Base-by-base conservation (phyloP, 2,113 vertebrate genomes). In the Pterocles gutturalis region DNA sequence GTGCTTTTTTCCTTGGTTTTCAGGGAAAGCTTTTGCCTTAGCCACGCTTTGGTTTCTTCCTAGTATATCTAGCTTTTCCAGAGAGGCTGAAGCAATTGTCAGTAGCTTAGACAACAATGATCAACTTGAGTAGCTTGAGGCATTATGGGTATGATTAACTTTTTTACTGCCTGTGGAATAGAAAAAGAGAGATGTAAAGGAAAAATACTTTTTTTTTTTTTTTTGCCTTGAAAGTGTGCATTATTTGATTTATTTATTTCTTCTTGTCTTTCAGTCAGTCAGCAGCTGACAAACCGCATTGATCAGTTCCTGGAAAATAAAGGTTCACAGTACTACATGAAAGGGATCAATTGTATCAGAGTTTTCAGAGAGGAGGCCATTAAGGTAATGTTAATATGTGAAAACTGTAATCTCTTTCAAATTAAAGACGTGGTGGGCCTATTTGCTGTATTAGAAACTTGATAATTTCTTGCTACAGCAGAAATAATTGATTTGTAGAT, bases 251-350 rank as follows among this genome's bases (percentile, higher is more conserved):
- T 75, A 17, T 62, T 79, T 93, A 26, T 84, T 64, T 85, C 64
- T 87, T 62, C 87, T 97, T 98, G 94, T 96, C 76, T 97, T 97
- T 70, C 94, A 99, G 99, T 98, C 57, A 99, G 99, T 97, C 97
- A 98, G 94, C 99, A 99, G 92, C 97, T 99, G 97, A 99, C 98
- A 98, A 97, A 92, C 69, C 98, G 98, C 90, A 99, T 99, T 61
- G 98, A 99, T 90, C 99, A 99, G 98, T 99, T 99, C 97, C 98
- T 99, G 97, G 98, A 99, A 97, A 99, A 98, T 85, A 99, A 98
- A 73, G 98, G 98, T 90, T 97, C 93, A 1, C 98, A 97, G 8
- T 99, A 99, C 97, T 99, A 99, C 97, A 98, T 98, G 98, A 99
- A 99, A 98, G 99, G 98, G 95, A 98, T 99, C 41, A 90, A 98